Base-by-base conservation (phyloP, 1,140 invertebrate species). In the Cydia strobilella region DNA sequence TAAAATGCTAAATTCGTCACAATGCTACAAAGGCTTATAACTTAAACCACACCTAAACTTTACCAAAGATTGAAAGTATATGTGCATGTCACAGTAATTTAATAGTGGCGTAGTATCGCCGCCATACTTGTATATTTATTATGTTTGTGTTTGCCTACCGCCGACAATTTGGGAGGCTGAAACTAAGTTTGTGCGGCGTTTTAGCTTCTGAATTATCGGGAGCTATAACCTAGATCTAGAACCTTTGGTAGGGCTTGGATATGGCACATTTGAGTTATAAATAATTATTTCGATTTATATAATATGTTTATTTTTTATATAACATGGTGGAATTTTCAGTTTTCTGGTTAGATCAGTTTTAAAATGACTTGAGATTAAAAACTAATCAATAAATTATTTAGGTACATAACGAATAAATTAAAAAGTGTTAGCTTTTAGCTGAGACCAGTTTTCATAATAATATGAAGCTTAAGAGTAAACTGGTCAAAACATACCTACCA, bases 71-170 rank as follows among this genome's bases (percentile, higher is more conserved):
- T 66, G 63, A 15, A 66, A 66, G 63, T 31, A 31, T 66, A 31
- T 66, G 63, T 66, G 63, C 63, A 35, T 66, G 63, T 66, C 63
- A 66, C 25, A 31, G 63, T 66, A 66, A 66, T 66, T 66, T 66
- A 66, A 66, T 66, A 66, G 63, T 18, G n/a, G 25, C 27, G 63
- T 31, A 27, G 63, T 66, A 66, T 48, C 62, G 62, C 62, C 25
- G 25, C 6, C 23, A 63, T 66, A 66, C 27, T 66, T 66, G 31
- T 35, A 31, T 35, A 66, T 66, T n/a, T 35, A 13, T 15, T 18
- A 66, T 15, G 63, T 66, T 66, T 31, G 4, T 31, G 63, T 66
- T 66, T 66, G 25, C 27, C 27, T 39, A 7, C 35, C 9, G 35
- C 9, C 20, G n/a, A 66, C 63, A 66, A 66, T 66, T 66, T 66